Evolutionary conservation across 2,797 vertebrate genomes (phyloP).

Genomic region (Benthosema pterotum): DNA sequence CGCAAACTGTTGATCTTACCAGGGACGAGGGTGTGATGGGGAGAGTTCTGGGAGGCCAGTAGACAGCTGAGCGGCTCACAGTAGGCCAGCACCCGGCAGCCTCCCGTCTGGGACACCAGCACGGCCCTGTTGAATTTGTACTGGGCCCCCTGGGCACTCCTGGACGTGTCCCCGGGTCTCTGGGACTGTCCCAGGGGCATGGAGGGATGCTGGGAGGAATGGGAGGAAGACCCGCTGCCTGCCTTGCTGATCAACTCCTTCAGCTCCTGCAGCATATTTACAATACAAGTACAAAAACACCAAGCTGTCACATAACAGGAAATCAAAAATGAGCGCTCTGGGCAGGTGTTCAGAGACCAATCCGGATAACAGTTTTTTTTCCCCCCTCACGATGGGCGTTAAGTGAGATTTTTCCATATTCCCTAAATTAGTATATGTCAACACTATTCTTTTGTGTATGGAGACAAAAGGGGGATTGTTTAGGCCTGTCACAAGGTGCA

Average conservation of each 20-base stretch:
- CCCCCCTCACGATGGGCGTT: too few relatives aligned
- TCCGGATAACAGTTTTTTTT: too few relatives aligned
- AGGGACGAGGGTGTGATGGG: slow-evolving; percentile 87
- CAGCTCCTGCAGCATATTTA: slow-evolving; percentile 79
- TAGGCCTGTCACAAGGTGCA: too few relatives aligned
- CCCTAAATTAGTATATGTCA: too few relatives aligned
- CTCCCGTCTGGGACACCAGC: slow-evolving; percentile 86
- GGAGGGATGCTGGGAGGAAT: slow-evolving; percentile 31
- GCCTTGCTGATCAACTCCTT: slow-evolving; percentile 80
- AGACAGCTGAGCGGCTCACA: slow-evolving; percentile 88
- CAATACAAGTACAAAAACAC: too few relatives aligned
- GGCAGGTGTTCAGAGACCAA: too few relatives aligned
- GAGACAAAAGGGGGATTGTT: too few relatives aligned
- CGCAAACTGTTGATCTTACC: slow-evolving; percentile 73
- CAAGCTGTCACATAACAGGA: too few relatives aligned
- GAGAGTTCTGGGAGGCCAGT: slow-evolving; percentile 91
- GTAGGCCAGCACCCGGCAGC: slow-evolving; percentile 89
- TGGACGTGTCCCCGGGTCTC: slow-evolving; percentile 47
- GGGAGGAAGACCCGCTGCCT: slow-evolving; percentile 53
- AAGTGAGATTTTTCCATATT: too few relatives aligned
- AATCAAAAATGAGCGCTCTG: too few relatives aligned
- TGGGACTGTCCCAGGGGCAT: slow-evolving; percentile 67
- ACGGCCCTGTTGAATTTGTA: slow-evolving; percentile 88
- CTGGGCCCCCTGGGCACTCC: slow-evolving; percentile 59
- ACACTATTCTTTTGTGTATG: too few relatives aligned